A percentile compares a stretch with the other conserved stretches of the same genome.
These are phyloP conservation scores for Oryzias woworae DNA, from an alignment of 2,113 vertebrate species.

Conservation along the genomic window DNA sequence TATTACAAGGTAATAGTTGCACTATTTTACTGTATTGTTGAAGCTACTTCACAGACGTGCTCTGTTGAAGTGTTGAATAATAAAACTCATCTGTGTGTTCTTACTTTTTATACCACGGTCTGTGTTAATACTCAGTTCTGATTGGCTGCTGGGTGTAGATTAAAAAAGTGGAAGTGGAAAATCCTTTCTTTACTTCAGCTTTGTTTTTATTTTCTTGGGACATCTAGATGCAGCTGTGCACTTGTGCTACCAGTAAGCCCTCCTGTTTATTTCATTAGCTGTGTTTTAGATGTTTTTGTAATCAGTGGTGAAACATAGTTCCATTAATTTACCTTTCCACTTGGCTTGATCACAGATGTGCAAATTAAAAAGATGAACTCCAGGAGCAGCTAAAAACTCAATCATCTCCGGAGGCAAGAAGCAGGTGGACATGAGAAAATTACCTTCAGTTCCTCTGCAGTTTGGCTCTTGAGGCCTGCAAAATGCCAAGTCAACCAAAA, in stretches of 20 bases:
- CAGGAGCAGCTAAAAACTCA: constrained; percentile 5
- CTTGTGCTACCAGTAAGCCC: constrained; percentile 1
- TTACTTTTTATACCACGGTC: too few species aligned
- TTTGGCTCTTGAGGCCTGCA: neutral
- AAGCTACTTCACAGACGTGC: too few species aligned
- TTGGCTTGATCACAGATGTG: constrained; percentile 31
- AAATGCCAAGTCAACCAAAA: too few species aligned
- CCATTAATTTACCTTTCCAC: constrained; percentile 28
- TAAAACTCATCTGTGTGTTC: too few species aligned
- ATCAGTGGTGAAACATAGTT: constrained; percentile 52
- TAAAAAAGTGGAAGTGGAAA: too few species aligned
- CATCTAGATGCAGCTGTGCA: constrained; percentile 7
- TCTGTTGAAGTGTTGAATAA: too few species aligned
- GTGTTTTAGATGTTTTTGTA: constrained; percentile 42
- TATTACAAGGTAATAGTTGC: too few species aligned
- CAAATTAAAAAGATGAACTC: constrained; percentile 21
- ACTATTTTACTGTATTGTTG: too few species aligned
- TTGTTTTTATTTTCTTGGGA: constrained; percentile 2
- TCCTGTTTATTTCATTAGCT: constrained; percentile 43
- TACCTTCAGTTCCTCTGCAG: neutral
- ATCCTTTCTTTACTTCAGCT: too few species aligned
- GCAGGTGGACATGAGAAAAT: constrained; percentile 5
- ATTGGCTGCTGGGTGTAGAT: too few species aligned
- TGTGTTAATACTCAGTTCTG: too few species aligned
- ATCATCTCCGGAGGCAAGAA: constrained; percentile 17